Percentiles rank a stretch among this genome's conserved stretches.
Conservation (phyloP, 35 echinoderm and acorn worm species). For the Apostichopus californicus region DNA sequence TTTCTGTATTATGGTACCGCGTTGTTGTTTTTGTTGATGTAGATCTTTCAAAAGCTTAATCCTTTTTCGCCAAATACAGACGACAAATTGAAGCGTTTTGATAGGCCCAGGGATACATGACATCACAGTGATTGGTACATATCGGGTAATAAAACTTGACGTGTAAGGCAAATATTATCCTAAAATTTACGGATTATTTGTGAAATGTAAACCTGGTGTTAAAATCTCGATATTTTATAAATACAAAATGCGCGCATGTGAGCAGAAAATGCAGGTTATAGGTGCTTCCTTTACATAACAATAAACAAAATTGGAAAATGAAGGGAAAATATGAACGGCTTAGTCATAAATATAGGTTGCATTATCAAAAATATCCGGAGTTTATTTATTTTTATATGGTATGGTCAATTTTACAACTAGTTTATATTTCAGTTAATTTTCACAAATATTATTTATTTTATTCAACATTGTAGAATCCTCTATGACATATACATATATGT, state of each 20-base stretch:
- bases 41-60: background rate
- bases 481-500: too few species aligned
- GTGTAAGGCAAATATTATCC: background rate
- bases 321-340: background rate
- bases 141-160: constrained; percentile 7
- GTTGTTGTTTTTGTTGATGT: background rate
- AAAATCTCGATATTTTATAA: background rate
- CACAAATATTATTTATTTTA: too few species aligned
- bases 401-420: too few species aligned
- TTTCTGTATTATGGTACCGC: background rate
- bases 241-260: background rate
- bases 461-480: too few species aligned
- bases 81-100: background rate
- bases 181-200: background rate
- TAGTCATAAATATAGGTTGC: background rate
- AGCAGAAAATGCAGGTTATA: too few species aligned
- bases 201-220: background rate
- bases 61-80: background rate
- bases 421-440: too few species aligned
- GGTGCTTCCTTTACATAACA: too few species aligned
- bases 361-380: too few species aligned
- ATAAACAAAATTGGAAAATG: too few species aligned
- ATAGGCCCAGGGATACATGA: background rate
- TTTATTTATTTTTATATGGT: too few species aligned
- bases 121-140: background rate